Base-by-base conservation (phyloP, 2,888 invertebrate genomes). In the Brachycybe producta region DNA sequence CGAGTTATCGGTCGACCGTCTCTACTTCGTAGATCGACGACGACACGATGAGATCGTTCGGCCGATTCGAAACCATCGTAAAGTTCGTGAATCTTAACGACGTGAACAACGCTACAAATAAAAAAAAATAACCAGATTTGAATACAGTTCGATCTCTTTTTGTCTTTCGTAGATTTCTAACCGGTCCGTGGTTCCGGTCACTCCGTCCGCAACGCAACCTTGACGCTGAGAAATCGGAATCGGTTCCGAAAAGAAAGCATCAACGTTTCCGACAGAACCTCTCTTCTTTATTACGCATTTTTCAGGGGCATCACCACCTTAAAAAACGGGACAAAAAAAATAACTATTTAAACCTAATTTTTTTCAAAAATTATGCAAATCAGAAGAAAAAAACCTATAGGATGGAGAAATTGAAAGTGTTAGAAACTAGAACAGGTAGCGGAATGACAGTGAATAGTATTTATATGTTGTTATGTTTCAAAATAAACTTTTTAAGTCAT, bases 11-110 rank as follows among this genome's bases (percentile, higher is more conserved):
- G 41, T 21, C 26, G 44, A 57, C 8, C 58, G 61, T 5, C 52
- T 49, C 52, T 58, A 54, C 52, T 61, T 4, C 26, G 58, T 34
- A 63, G 21, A 30, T 51, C 21, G n/a, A 52, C 34, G 28, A 28
- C 44, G n/a, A 52, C 42, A 8, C 44, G 44, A 27, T 28, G 42
- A 19, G 50, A 24, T 24, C 19, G 11, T n/a, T 19, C 32, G 15
- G 21, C 4, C 2, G 13, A 24, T n/a, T 36, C 42, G 21, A 17
- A 19, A 13, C 38, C 47, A 8, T 23, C 21, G 15, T 7, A 4
- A 11, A 32, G 15, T 23, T 44, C 42, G 13, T 44, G 32, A 8
- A 50, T 44, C 32, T 44, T 50, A 21, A 44, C 27, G 17, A 44
- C 35, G 26, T 44, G 35, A 5, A 50, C 35, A 27, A 36, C 24